Percentiles rank a stretch among this genome's conserved stretches.
Evolutionary conservation across 2,888 invertebrate genomes (phyloP).

Genomic region (Eremobia ochroleuca): DNA sequence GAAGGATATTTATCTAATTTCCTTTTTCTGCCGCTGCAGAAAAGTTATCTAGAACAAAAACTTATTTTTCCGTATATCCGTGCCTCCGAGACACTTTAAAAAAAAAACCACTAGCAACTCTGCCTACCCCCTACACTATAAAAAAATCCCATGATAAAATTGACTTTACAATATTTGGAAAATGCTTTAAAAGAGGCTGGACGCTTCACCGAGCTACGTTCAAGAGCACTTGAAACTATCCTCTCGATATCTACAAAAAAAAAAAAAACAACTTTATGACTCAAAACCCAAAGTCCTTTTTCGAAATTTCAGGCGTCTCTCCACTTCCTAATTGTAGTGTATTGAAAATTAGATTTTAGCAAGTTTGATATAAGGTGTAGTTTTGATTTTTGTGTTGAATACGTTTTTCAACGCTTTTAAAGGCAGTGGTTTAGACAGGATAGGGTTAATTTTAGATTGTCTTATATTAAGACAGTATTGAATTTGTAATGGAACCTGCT

Average conservation of each 20-base stretch:
- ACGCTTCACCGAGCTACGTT: slow-evolving; percentile 47
- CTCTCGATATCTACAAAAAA: not conserved
- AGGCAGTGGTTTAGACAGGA: slow-evolving; percentile 48
- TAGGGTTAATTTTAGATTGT: slow-evolving; percentile 56
- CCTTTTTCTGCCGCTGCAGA: too few species aligned
- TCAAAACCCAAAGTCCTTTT: not conserved
- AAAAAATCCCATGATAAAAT: slow-evolving; percentile 49
- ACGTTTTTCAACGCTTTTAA: slow-evolving; percentile 42
- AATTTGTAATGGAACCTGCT: slow-evolving; percentile 28
- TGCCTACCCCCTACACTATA: slow-evolving; percentile 3
- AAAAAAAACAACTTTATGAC: not conserved
- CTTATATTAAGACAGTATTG: slow-evolving; percentile 23
- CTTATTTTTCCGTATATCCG: not conserved
- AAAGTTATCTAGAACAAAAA: not conserved
- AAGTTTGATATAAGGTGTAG: rapidly evolving
- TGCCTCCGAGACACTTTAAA: not conserved
- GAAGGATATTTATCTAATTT: not conserved
- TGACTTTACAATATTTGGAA: slow-evolving; percentile 64
- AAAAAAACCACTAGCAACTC: not conserved
- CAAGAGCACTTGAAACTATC: slow-evolving; percentile 54
- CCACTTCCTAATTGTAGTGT: not conserved
- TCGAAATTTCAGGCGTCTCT: not conserved
- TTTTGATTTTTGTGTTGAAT: not conserved
- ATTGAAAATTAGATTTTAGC: not conserved
- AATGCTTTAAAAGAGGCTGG: slow-evolving; percentile 58